Conservation (phyloP, 2,113 vertebrate species). For the Alaudala cheleensis region DNA sequence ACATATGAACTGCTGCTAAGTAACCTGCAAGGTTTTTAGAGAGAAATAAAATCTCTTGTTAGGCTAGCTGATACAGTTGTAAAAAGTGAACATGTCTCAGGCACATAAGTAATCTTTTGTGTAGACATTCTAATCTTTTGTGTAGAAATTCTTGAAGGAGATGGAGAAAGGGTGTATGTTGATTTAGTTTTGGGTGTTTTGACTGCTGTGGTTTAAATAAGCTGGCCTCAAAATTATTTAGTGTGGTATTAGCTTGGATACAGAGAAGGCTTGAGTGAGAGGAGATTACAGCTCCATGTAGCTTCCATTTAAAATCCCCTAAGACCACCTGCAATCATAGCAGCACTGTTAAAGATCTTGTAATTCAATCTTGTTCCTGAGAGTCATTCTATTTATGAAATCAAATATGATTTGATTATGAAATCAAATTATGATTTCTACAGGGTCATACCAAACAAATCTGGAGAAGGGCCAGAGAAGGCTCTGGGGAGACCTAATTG, state of each 20-base stretch:
- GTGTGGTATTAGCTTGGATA: neutral
- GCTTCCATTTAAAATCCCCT: neutral
- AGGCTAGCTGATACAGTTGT: neutral
- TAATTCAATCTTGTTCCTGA: neutral
- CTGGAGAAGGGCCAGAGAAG: neutral
- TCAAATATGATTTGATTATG: too few relatives aligned
- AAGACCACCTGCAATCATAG: neutral
- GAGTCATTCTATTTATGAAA: neutral
- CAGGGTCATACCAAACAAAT: neutral
- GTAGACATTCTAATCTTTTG: conserved; percentile 16
- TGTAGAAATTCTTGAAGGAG: neutral
- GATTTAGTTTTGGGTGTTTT: conserved; percentile 4
- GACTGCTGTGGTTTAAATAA: conserved; percentile 19
- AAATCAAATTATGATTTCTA: neutral
- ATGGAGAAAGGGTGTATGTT: neutral
- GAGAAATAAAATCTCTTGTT: neutral
- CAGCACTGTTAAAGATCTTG: neutral
- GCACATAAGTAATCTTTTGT: neutral
- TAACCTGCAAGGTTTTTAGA: neutral
- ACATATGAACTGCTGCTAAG: neutral
- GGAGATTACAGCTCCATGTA: neutral
- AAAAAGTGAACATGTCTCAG: neutral
- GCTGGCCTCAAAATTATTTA: neutral
- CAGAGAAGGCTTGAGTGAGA: neutral
- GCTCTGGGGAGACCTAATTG: neutral